These are phyloP conservation scores for Chloroceryle aenea DNA, from an alignment of 2,113 vertebrate species.

Conservation along the genomic window DNA sequence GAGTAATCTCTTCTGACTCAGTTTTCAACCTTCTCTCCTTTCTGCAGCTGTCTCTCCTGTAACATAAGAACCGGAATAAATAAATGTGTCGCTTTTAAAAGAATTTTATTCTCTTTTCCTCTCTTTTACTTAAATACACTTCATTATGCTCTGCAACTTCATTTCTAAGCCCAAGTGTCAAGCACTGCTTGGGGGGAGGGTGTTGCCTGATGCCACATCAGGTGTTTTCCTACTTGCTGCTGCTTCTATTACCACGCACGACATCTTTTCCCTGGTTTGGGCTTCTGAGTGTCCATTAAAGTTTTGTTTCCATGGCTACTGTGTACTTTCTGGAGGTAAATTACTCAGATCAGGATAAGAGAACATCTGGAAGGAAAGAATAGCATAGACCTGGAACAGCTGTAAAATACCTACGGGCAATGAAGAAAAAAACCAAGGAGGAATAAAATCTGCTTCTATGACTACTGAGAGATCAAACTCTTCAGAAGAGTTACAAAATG, in stretches of 20 bases:
- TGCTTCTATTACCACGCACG: not conserved
- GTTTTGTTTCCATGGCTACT: conserved; percentile 17
- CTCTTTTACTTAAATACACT: conserved; percentile 51
- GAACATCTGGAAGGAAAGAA: conserved; percentile 17
- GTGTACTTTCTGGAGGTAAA: conserved; percentile 1
- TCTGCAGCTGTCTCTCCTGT: conserved; percentile 67
- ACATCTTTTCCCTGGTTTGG: not conserved
- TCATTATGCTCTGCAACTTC: conserved; percentile 25
- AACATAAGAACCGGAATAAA: conserved; percentile 60
- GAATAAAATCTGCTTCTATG: not conserved
- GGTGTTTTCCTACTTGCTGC: not conserved
- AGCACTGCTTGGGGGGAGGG: not conserved
- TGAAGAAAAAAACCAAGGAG: conserved; percentile 30
- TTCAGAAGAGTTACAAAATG: not conserved
- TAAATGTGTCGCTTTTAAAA: conserved; percentile 61
- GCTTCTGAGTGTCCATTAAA: not conserved
- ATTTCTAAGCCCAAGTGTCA: not conserved
- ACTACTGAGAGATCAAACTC: not conserved
- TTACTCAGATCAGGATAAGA: conserved; percentile 12
- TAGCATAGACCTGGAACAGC: conserved; percentile 9
- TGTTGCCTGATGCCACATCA: not conserved
- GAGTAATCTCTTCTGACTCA: conserved; percentile 58
- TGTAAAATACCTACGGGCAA: not conserved
- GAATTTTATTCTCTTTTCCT: conserved; percentile 64
- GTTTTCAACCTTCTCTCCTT: conserved; percentile 59